Evolutionary conservation across 2,888 invertebrate species (phyloP), one percentile per base, ranked within the genome.

Genomic region (Conops quadrifasciatus): DNA sequence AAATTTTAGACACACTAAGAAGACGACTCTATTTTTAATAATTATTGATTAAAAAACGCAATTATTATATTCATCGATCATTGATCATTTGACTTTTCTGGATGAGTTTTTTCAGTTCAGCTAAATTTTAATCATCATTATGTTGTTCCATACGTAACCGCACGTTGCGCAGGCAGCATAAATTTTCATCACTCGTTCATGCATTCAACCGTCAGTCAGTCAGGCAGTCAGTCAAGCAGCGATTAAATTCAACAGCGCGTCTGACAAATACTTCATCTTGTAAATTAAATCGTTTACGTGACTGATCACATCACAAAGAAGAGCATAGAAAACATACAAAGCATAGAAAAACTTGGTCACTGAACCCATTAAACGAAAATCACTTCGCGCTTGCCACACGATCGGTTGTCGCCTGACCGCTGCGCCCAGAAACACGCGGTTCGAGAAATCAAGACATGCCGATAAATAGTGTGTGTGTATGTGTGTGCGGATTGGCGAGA

Each of bases 361-460:
- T 71, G 67, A 71, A 71, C 71, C 67, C 71, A 71, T 68, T 65
- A 59, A 68, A 71, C 36, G 59, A 56, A 64, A 71, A 62, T 68
- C 64, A 58, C 56, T 66, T 65, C 49, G 60, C 36, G 16, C 30
- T 70, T 47, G 71, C 62, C 66, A 66, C 71, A 53, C 62, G 65
- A 70, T 36, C 21, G 4, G 28, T 36, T 26, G 24, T 28, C 49
- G 28, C 51, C 11, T 19, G 26, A 24, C 59, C 28, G 64, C 26
- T 28, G 58, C 28, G 28, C 58, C 15, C 28, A 28, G 58, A 58
- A 24, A 24, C 58, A 26, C 26, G 58, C 58, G 53, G 36, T 19
- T 19, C n/a, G 53, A 36, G 9, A 7, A 36, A 36, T 36, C 36
- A 36, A 36, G 36, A 36, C 9, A 36, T 36, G 36, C 36, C 36